These are phyloP conservation scores for Apodemus speciosus DNA, from an alignment of 2,113 vertebrate genomes.

Conservation along the genomic window DNA sequence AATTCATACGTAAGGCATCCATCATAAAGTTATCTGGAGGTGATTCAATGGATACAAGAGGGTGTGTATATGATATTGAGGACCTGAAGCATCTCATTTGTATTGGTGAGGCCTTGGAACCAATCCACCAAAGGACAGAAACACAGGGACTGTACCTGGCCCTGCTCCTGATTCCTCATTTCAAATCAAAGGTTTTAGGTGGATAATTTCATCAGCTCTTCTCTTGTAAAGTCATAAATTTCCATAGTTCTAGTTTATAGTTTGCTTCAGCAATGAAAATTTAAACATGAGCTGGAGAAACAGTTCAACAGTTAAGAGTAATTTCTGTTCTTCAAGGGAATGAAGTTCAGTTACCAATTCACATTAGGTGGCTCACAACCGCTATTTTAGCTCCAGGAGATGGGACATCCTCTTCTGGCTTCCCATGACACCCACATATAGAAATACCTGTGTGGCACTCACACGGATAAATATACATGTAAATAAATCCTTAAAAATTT, in stretches of 20 bases:
- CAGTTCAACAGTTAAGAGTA: not conserved
- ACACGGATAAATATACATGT: not conserved
- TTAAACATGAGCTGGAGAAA: not conserved
- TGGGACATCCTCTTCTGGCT: not conserved
- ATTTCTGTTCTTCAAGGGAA: not conserved
- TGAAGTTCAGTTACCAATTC: not conserved
- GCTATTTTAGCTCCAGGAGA: not conserved
- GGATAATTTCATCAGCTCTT: not conserved
- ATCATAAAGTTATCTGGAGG: not conserved
- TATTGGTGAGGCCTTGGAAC: not conserved
- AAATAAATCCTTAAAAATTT: slow-evolving; percentile 15
- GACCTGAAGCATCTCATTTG: not conserved
- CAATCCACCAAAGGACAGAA: not conserved
- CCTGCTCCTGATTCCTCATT: not conserved
- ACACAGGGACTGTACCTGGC: not conserved
- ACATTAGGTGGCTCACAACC: not conserved
- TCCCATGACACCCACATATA: not conserved
- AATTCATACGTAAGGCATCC: not conserved
- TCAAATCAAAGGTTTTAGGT: not conserved
- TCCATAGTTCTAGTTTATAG: slow-evolving; percentile 28
- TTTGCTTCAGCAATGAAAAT: not conserved
- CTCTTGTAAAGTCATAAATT: not conserved
- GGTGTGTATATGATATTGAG: not conserved
- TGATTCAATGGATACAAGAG: not conserved
- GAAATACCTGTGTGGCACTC: too few species aligned